Evolutionary conservation across 2,888 invertebrate species (phyloP).

Genomic region (Listrodromus nycthemerus): DNA sequence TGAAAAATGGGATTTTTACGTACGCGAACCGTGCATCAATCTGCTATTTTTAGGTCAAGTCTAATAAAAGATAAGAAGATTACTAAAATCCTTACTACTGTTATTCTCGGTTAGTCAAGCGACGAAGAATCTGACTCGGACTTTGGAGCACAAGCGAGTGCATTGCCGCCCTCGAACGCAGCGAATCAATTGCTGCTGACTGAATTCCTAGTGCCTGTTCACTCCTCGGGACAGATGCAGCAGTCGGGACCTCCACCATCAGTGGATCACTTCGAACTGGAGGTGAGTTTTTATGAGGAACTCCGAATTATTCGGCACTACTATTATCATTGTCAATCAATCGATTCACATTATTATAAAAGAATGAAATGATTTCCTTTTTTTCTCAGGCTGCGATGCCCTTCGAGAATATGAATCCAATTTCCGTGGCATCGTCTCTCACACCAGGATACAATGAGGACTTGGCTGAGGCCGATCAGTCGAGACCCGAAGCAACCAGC

Average conservation of each 20-base stretch:
- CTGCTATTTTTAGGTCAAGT: too few species aligned
- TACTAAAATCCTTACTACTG: background rate
- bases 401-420: conserved; percentile 66
- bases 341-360: background rate
- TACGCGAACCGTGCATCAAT: too few species aligned
- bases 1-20: too few species aligned
- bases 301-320: conserved; percentile 20
- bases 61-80: background rate
- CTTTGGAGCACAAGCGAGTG: conserved; percentile 71
- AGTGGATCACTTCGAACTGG: conserved; percentile 67
- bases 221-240: conserved; percentile 57
- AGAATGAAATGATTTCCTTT: background rate
- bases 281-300: conserved; percentile 60
- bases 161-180: conserved; percentile 68
- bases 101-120: conserved; percentile 75
- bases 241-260: conserved; percentile 60
- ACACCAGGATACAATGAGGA: conserved; percentile 88
- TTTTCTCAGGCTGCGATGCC: conserved; percentile 70
- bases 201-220: conserved; percentile 66
- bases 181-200: conserved; percentile 72
- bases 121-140: conserved; percentile 81
- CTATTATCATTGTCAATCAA: background rate
- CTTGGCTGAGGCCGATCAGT: conserved; percentile 93
- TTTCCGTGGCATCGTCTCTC: conserved; percentile 66
- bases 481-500: conserved; percentile 85